Conservation (phyloP, 2,113 vertebrate genomes). For the Ascaphus truei region DNA sequence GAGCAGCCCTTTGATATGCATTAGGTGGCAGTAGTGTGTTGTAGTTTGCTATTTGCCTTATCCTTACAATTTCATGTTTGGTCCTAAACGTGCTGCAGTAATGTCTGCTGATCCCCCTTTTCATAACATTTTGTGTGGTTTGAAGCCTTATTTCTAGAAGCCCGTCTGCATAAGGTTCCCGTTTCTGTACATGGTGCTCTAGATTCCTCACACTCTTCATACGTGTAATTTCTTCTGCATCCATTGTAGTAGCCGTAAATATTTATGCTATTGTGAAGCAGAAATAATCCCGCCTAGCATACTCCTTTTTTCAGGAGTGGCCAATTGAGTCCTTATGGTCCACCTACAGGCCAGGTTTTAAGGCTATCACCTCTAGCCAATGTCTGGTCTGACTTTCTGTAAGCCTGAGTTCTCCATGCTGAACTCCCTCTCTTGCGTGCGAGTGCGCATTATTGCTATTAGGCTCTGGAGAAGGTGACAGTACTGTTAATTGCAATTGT, state of each 20-base stretch:
- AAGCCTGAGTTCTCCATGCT: slow-evolving; percentile 8
- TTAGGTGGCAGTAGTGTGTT: slow-evolving; percentile 89
- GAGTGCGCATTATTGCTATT: slow-evolving; percentile 23
- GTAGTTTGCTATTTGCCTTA: slow-evolving; percentile 53
- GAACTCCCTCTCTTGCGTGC: slow-evolving; percentile 11
- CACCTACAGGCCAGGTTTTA: too few relatives aligned
- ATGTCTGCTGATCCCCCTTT: too few relatives aligned
- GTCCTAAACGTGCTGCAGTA: background rate
- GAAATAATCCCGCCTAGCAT: slow-evolving; percentile 27
- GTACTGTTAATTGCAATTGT: slow-evolving; percentile 37
- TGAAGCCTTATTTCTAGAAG: background rate
- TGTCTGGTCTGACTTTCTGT: slow-evolving; percentile 9
- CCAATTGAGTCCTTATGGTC: too few relatives aligned
- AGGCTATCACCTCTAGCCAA: background rate
- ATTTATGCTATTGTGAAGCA: slow-evolving; percentile 31
- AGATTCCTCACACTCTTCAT: too few relatives aligned
- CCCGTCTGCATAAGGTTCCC: too few relatives aligned
- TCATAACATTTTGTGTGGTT: too few relatives aligned
- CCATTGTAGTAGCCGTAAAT: background rate
- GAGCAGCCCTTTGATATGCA: slow-evolving; percentile 38
- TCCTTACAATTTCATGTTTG: slow-evolving; percentile 29
- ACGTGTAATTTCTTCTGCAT: background rate
- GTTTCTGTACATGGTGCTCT: too few relatives aligned
- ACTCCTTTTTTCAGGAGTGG: too few relatives aligned
- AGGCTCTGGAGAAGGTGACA: slow-evolving; percentile 28